Evolutionary conservation across 2,797 vertebrate genomes (phyloP).

Genomic region (Gorsachius magnificus): DNA sequence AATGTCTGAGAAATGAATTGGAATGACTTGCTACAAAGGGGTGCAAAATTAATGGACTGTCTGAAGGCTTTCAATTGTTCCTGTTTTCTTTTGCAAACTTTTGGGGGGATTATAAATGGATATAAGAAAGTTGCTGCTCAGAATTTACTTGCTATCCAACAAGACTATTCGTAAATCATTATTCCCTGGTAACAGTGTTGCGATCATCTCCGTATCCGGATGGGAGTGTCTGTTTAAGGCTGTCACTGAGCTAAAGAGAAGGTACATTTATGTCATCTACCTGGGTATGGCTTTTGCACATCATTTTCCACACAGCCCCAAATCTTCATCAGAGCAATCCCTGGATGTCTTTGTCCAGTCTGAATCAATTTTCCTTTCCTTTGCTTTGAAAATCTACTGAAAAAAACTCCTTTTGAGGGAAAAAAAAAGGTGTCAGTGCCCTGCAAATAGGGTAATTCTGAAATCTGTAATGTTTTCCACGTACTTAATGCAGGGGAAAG

Average conservation of each 20-base stretch:
- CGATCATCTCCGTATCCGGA: accelerated
- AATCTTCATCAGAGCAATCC: not conserved
- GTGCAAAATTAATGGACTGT: slow-evolving; percentile 64
- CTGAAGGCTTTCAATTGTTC: slow-evolving; percentile 49
- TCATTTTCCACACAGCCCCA: not conserved
- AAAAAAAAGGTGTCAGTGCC: not conserved
- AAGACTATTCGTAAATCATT: not conserved
- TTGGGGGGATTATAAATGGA: not conserved
- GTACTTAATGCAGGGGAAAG: not conserved
- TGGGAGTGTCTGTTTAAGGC: not conserved
- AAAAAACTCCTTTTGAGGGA: not conserved
- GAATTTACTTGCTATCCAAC: not conserved
- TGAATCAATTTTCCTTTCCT: not conserved
- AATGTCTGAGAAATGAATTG: slow-evolving; percentile 33
- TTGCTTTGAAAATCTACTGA: not conserved
- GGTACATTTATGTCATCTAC: not conserved
- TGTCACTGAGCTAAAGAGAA: not conserved
- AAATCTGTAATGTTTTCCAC: slow-evolving; percentile 9
- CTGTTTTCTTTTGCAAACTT: slow-evolving; percentile 9
- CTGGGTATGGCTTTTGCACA: not conserved
- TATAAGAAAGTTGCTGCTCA: slow-evolving; percentile 10
- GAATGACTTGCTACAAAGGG: slow-evolving; percentile 38
- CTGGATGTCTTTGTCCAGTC: not conserved
- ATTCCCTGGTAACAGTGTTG: not conserved
- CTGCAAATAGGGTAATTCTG: not conserved